A percentile compares a stretch with the other conserved stretches of the same genome.
Evolutionary conservation across 2,888 invertebrate species (phyloP).

Genomic region (Prenolepis imparis): DNA sequence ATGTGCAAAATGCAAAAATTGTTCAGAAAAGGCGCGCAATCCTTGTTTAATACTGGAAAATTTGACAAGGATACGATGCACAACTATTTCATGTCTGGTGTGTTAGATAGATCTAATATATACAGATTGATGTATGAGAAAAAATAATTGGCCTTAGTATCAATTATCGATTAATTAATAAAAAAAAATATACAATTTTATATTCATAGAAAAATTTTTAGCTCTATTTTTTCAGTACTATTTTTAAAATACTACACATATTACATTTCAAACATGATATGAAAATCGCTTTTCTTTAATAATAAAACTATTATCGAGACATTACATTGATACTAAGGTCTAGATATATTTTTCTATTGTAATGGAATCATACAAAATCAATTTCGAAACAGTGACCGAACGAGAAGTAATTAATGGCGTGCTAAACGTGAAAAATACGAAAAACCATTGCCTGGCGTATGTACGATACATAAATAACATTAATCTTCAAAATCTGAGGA

Average conservation of each 20-base stretch:
- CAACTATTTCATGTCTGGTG: constrained; percentile 99
- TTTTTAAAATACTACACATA: neutral
- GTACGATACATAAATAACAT: constrained; percentile 98
- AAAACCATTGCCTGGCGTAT: constrained; percentile 98
- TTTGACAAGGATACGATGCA: constrained; percentile 97
- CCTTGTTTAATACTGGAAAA: constrained; percentile 93
- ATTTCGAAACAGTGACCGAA: constrained; percentile 93
- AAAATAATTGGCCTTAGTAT: neutral
- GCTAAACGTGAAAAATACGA: constrained; percentile 96
- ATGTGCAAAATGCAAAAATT: constrained; percentile 98
- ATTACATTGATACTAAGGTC: neutral
- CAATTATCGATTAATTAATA: neutral
- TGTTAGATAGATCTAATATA: constrained; percentile 62
- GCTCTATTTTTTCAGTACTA: too few species aligned
- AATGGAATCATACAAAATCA: neutral
- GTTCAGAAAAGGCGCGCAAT: constrained; percentile 95
- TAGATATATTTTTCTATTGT: neutral
- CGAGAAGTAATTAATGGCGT: constrained; percentile 98
- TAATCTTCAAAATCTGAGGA: constrained; percentile 97
- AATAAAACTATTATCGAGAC: constrained; percentile 13
- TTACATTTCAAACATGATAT: constrained; percentile 3
- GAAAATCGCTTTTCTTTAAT: neutral
- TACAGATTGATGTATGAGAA: neutral
- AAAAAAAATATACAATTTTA: neutral
- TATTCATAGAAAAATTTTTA: neutral